Evolutionary conservation across 2,113 vertebrate genomes (phyloP).

Genomic region (Fregetta grallaria): DNA sequence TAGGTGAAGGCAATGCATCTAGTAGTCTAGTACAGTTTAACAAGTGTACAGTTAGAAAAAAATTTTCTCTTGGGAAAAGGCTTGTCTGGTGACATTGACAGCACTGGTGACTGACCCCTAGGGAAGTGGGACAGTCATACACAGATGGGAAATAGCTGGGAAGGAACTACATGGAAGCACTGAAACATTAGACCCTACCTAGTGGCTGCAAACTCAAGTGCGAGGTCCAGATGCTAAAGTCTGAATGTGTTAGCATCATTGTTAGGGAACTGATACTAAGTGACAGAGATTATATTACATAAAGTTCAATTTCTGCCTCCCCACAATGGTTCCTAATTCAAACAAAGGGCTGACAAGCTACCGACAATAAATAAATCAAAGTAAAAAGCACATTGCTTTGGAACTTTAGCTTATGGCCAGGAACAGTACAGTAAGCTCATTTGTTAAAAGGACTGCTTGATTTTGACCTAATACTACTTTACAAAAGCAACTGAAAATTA

Average conservation of each 20-base stretch:
- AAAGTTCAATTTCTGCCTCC: conserved; percentile 38
- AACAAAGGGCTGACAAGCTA: conserved; percentile 34
- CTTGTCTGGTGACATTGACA: conserved; percentile 47
- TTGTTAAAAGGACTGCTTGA: not conserved
- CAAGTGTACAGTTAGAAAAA: not conserved
- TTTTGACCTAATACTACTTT: conserved; percentile 1
- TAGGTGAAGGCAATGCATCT: not conserved
- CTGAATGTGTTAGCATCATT: conserved; percentile 55
- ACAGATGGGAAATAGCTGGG: conserved; percentile 73
- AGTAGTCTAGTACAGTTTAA: not conserved
- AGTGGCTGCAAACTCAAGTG: conserved; percentile 31
- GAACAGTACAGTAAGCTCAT: not conserved
- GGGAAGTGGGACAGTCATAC: conserved; percentile 58
- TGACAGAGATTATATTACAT: conserved; percentile 58
- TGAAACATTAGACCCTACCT: conserved; percentile 48
- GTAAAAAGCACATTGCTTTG: conserved; percentile 30
- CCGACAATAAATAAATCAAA: conserved; percentile 54
- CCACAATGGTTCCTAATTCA: conserved; percentile 25
- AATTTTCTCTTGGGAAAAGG: conserved; percentile 49
- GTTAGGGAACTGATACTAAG: conserved; percentile 9
- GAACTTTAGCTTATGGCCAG: not conserved
- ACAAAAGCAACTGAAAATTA: conserved; percentile 10
- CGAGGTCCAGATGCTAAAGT: conserved; percentile 60
- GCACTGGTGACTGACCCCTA: conserved; percentile 36
- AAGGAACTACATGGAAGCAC: conserved; percentile 42